Percentiles rank a stretch among this genome's conserved stretches.
Conservation (phyloP, 1,140 invertebrate species). For the Hycleus cichorii region DNA sequence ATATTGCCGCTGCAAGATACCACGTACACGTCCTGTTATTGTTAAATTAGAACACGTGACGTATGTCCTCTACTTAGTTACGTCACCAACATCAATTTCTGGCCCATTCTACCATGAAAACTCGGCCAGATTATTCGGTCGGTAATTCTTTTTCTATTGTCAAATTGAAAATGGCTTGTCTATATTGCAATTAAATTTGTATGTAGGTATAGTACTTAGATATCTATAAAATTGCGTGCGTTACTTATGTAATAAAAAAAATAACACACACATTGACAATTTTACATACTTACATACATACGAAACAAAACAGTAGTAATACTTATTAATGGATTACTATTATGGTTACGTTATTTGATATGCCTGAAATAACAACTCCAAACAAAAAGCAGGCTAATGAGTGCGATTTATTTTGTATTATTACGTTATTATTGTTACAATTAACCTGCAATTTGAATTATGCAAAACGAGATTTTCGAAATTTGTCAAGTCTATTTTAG, state of each 20-base stretch:
- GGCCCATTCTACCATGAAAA: conserved; percentile 23
- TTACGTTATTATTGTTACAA: not conserved
- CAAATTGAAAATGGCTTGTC: conserved; percentile 12
- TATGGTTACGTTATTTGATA: conserved; percentile 19
- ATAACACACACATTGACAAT: conserved; percentile 8
- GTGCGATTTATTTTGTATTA: conserved; percentile 11
- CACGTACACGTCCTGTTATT: too few relatives aligned
- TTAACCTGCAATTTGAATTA: too few relatives aligned
- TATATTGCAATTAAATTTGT: conserved; percentile 15
- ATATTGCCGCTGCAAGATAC: too few relatives aligned
- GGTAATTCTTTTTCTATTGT: conserved; percentile 14
- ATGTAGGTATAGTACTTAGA: not conserved
- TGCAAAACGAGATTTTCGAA: too few relatives aligned
- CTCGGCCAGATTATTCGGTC: conserved; percentile 23
- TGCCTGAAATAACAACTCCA: conserved; percentile 10
- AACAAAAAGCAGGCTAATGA: conserved; percentile 20
- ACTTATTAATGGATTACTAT: conserved; percentile 22
- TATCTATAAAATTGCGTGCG: conserved; percentile 8
- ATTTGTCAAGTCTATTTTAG: too few relatives aligned
- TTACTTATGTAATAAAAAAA: conserved; percentile 16
- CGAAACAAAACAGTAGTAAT: not conserved
- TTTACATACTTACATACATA: not conserved
- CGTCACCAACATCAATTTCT: conserved; percentile 24
- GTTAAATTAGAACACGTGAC: conserved; percentile 7
- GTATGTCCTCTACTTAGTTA: conserved; percentile 14